phyloP scores from a whole-genome alignment of 2,113 vertebrate genomes.

The Genyomyrus donnyi region DNA sequence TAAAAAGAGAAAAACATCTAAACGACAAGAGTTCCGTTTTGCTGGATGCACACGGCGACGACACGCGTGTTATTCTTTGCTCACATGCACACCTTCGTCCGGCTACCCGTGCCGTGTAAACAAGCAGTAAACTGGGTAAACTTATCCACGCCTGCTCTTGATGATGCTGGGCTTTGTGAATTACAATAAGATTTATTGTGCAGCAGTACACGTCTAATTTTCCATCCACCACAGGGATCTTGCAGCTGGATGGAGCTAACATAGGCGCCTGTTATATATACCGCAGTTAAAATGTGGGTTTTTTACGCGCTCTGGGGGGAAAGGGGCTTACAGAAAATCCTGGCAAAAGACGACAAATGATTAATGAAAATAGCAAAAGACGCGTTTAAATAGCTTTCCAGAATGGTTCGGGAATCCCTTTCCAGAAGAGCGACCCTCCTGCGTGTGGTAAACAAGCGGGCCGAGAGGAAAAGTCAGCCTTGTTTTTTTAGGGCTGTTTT shows the following conservation, averaged over 20 bases:
- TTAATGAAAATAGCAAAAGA: slow-evolving; percentile 55
- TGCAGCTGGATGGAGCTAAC: slow-evolving; percentile 57
- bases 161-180: slow-evolving; percentile 61
- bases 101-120: slow-evolving; percentile 36
- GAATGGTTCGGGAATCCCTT: slow-evolving; percentile 33
- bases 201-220: slow-evolving; percentile 65
- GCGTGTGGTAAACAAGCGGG: slow-evolving; percentile 10
- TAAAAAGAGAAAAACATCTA: neutral
- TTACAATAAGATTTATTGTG: slow-evolving; percentile 72
- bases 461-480: neutral
- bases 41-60: neutral
- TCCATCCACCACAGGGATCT: slow-evolving; percentile 62
- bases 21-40: neutral
- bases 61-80: slow-evolving; percentile 56
- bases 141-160: slow-evolving; percentile 50
- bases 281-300: slow-evolving; percentile 56
- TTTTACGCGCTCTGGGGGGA: slow-evolving; percentile 46
- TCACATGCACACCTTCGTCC: slow-evolving; percentile 29
- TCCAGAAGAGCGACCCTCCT: slow-evolving; percentile 23
- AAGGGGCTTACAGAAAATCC: slow-evolving; percentile 49
- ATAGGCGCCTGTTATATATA: slow-evolving; percentile 59
- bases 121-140: slow-evolving; percentile 43
- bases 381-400: slow-evolving; percentile 43
- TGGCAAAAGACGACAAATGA: slow-evolving; percentile 48
- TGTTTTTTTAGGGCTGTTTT: neutral